phyloP scores from a whole-genome alignment of 2,888 invertebrate species.

The Homarus gammarus region DNA sequence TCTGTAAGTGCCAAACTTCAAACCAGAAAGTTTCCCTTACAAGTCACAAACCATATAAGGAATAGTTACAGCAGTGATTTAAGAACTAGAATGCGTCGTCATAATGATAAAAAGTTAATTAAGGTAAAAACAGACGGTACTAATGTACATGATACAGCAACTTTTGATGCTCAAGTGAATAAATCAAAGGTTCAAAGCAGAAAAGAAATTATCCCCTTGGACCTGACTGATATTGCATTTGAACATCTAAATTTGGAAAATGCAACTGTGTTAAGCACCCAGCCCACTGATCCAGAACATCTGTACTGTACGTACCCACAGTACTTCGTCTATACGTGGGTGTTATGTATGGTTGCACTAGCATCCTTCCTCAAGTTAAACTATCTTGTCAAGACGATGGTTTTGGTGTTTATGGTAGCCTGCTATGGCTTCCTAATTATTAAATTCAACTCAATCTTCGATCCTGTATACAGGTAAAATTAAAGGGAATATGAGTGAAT shows the following conservation, averaged over 20 bases:
- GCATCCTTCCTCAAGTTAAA: constrained; percentile 95
- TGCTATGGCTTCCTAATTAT: constrained; percentile 87
- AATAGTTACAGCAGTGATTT: neutral
- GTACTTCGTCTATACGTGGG: constrained; percentile 96
- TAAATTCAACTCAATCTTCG: constrained; percentile 78
- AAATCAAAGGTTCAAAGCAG: neutral
- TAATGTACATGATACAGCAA: constrained; percentile 14
- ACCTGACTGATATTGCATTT: neutral
- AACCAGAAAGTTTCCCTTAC: constrained; percentile 16
- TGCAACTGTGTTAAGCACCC: neutral
- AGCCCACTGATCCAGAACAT: no score
- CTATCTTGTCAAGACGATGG: constrained; percentile 89
- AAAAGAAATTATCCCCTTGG: neutral
- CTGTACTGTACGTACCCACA: constrained; percentile 80
- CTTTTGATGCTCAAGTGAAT: neutral
- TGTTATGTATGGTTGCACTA: constrained; percentile 92
- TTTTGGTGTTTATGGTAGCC: constrained; percentile 87
- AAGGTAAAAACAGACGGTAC: neutral
- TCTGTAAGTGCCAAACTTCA: neutral
- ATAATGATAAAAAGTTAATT: constrained; percentile 14
- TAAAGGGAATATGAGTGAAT: neutral
- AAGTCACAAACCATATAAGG: neutral
- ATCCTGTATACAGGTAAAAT: constrained; percentile 20
- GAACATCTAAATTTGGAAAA: neutral
- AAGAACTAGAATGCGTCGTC: constrained; percentile 53